Base-by-base conservation (phyloP, 2,888 invertebrate species). In the Liposcelis brunnea region DNA sequence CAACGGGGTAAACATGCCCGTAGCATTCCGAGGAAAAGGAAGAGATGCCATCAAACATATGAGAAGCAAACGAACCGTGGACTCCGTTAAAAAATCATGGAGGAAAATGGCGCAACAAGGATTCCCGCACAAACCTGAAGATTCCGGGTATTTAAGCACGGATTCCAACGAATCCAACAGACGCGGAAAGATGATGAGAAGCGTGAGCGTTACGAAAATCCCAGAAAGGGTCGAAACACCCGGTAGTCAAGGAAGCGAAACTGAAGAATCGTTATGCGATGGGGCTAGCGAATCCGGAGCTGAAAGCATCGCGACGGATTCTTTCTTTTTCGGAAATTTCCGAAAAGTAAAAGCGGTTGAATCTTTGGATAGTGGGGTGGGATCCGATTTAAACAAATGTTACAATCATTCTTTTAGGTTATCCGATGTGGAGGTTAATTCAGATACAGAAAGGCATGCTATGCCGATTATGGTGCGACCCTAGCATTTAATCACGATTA, bases 231-330 rank as follows among this genome's bases (percentile, higher is more conserved):
- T 46, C 16, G 48, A 49, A 43, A 44, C 42, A 34, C 26, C 47
- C 50, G 26, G 26, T 4, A 14, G 48, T 48, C 36, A 48, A 51
- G 33, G 52, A 55, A 74, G 81, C 61, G 82, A 75, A 56, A 82
- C 82, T 49, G 84, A 82, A 49, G 83, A 83, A 58, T 80, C 78
- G n/a, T 72, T 77, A 49, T 78, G 77, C 32, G 84, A 84, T 57
- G 85, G 80, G 7, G 74, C 81, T 50, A 84, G 85, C 64, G 86
- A 86, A 64, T 86, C 85, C 18, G 86, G 86, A 1, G 86, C 81
- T 2, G 86, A 86, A 59, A 86, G 85, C 64, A 69, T 85, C 21
- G 86, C 84, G 56, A 86, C 86, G 1, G 84, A 86, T 64, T 86
- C 85, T 2, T 85, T 86, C 34, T 81, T 84, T 58, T 85, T 84